Conservation (phyloP, 1,140 invertebrate species). For the Pseudobourletiella spinata region DNA sequence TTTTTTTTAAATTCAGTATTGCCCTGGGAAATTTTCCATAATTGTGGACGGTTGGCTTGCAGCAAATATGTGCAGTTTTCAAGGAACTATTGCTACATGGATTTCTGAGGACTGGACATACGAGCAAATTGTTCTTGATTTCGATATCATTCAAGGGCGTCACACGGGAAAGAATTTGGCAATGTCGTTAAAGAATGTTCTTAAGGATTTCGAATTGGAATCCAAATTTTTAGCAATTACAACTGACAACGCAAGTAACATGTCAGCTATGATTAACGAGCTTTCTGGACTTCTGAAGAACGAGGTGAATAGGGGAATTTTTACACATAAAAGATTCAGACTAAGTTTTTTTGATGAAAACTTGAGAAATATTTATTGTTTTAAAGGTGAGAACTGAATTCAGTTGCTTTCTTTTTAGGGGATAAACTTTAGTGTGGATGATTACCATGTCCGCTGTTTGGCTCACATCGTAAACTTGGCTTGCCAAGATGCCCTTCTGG, state of each 20-base stretch:
- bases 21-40: not conserved
- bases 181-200: not conserved
- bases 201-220: not conserved
- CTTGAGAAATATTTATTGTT: too few species aligned
- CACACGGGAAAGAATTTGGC: constrained; percentile 9
- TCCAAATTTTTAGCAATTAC: constrained; percentile 9
- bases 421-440: too few species aligned
- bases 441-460: too few species aligned
- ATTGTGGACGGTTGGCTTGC: not conserved
- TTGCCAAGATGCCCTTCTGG: too few species aligned
- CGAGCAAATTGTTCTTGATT: not conserved
- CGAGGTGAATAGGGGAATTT: not conserved
- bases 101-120: constrained; percentile 7
- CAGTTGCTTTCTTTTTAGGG: too few species aligned
- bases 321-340: too few species aligned
- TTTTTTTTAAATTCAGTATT: too few species aligned
- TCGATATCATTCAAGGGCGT: not conserved
- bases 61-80: not conserved
- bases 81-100: constrained; percentile 12
- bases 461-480: too few species aligned
- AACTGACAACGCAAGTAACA: constrained; percentile 16
- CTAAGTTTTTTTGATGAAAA: too few species aligned
- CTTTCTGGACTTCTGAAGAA: not conserved
- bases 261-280: not conserved
- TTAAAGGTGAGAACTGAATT: too few species aligned